phyloP scores from a whole-genome alignment of 1,140 invertebrate genomes.

The Bombus polaris region DNA sequence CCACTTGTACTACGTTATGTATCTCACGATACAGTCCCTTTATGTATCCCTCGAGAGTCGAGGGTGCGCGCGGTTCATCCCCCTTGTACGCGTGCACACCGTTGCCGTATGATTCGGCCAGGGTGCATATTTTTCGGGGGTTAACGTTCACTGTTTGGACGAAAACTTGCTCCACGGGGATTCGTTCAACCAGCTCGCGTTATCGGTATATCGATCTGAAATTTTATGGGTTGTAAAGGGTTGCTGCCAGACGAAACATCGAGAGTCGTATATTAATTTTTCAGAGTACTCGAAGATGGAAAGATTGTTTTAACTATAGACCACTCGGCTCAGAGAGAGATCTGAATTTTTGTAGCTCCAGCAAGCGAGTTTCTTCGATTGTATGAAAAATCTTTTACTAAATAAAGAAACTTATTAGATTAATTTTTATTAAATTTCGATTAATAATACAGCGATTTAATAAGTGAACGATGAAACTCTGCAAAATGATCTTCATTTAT shows the following conservation, averaged over 20 bases:
- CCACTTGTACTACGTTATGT: conserved; percentile 26
- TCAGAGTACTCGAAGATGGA: background rate
- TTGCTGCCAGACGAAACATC: conserved; percentile 21
- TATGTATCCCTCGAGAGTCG: background rate
- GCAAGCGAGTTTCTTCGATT: no score
- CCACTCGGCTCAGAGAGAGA: background rate
- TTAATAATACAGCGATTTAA: no score
- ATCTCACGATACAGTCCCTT: background rate
- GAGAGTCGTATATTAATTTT: background rate
- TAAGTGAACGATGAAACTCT: no score
- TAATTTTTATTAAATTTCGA: no score
- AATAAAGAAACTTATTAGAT: no score
- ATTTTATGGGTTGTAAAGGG: conserved; percentile 44
- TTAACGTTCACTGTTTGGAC: conserved; percentile 19
- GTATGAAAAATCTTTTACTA: no score
- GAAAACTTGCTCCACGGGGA: conserved; percentile 6
- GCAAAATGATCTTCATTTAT: no score
- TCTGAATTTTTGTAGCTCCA: no score
- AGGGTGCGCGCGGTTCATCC: conserved; percentile 8
- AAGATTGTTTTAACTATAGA: background rate
- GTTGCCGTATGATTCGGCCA: conserved; percentile 23
- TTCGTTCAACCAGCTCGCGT: background rate
- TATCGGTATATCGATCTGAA: conserved; percentile 49
- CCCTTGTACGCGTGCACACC: conserved; percentile 5
- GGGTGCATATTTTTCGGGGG: conserved; percentile 55